Evolutionary conservation across 2,797 vertebrate species (phyloP).

Genomic region (Varecia variegata): DNA sequence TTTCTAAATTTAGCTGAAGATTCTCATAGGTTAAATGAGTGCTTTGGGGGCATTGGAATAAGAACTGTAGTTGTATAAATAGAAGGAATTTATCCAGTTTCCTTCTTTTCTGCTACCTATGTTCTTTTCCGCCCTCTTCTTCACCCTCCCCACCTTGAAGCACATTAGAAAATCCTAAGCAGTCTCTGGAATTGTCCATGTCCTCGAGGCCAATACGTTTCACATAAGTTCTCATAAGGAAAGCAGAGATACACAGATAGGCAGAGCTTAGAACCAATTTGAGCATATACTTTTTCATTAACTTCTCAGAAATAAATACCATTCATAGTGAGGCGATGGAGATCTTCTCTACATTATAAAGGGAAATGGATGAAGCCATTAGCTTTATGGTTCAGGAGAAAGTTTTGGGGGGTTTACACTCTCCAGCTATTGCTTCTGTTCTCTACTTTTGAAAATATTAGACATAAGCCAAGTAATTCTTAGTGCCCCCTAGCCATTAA

Average conservation of each 20-base stretch:
- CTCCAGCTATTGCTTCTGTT: background rate
- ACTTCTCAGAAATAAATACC: background rate
- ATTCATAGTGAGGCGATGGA: background rate
- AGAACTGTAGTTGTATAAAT: background rate
- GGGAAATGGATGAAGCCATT: background rate
- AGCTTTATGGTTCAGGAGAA: background rate
- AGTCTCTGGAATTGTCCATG: background rate
- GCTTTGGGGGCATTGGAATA: background rate
- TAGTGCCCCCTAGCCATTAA: background rate
- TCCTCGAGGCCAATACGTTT: background rate
- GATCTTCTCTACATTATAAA: background rate
- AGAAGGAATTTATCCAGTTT: background rate
- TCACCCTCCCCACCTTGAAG: background rate
- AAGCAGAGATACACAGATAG: background rate
- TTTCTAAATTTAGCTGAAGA: slow-evolving; percentile 25
- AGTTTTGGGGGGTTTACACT: background rate
- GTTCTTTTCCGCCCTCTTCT: background rate
- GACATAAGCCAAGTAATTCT: background rate
- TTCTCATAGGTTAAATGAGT: slow-evolving; percentile 1
- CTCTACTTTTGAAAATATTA: background rate
- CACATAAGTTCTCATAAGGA: background rate
- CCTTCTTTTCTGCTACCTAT: background rate
- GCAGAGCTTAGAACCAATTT: background rate
- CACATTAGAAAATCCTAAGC: background rate
- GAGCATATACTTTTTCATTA: background rate